Conservation (phyloP, 1,140 invertebrate genomes). For the Musca domestica region DNA sequence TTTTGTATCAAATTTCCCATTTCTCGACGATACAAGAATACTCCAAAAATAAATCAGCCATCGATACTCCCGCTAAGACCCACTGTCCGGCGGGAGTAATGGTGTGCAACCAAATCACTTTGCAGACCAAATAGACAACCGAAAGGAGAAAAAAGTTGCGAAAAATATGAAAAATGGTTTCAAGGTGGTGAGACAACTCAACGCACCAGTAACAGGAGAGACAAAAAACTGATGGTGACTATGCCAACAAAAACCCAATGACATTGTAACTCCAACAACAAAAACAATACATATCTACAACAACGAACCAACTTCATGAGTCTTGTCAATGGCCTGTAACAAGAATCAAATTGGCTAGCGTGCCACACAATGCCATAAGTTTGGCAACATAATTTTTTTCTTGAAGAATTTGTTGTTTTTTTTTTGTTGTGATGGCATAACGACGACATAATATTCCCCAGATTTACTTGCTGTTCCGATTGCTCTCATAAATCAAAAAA, state of each 20-base stretch:
- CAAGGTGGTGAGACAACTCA: conserved; percentile 22
- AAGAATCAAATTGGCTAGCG: neutral
- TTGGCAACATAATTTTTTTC: conserved; percentile 9
- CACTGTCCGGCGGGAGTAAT: too few species aligned
- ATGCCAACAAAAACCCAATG: neutral
- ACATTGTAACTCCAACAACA: neutral
- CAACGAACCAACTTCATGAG: neutral
- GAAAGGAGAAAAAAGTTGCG: neutral
- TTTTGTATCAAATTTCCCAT: too few species aligned
- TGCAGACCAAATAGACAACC: neutral
- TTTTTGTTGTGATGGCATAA: neutral
- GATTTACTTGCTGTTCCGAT: neutral
- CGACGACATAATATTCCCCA: too few species aligned
- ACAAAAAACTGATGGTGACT: neutral
- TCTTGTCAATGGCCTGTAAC: neutral
- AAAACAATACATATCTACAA: neutral
- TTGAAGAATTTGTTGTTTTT: neutral
- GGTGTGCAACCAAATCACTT: neutral
- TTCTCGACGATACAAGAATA: too few species aligned
- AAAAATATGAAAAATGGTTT: conserved; percentile 16
- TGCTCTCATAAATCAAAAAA: conserved; percentile 16
- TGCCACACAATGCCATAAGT: neutral
- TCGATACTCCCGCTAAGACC: too few species aligned
- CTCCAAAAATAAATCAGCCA: too few species aligned
- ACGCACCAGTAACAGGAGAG: neutral